Evolutionary conservation across 2,113 vertebrate genomes (phyloP).

Genomic region (Cariama cristata): DNA sequence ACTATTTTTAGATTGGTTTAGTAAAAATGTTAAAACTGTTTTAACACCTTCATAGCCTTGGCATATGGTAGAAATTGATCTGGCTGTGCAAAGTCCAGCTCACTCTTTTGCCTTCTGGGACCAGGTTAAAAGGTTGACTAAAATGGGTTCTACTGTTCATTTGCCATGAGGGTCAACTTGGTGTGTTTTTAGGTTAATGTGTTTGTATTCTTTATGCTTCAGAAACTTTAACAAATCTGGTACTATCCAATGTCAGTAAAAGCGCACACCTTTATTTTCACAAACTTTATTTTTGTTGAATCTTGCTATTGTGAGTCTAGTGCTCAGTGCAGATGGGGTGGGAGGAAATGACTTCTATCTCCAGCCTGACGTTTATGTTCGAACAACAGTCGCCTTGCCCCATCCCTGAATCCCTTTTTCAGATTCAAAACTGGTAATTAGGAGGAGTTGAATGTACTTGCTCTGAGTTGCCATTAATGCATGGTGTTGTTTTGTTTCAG

Average conservation of each 20-base stretch:
- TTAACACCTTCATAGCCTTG: not conserved
- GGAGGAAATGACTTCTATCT: not conserved
- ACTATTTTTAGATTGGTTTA: not conserved
- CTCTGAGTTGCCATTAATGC: not conserved
- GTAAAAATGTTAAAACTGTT: not conserved
- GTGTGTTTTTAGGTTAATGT: not conserved
- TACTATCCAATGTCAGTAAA: not conserved
- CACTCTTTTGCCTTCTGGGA: not conserved
- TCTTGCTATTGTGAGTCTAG: not conserved
- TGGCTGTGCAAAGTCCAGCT: not conserved
- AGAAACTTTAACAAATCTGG: not conserved
- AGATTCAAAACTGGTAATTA: not conserved
- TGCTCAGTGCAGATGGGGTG: not conserved
- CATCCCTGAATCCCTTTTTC: not conserved
- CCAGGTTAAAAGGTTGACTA: not conserved
- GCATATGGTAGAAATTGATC: not conserved
- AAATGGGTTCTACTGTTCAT: not conserved
- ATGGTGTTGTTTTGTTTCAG: conserved; percentile 67
- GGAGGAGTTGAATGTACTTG: not conserved
- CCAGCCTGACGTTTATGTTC: not conserved
- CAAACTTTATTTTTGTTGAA: not conserved
- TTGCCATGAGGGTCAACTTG: not conserved
- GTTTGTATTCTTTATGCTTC: not conserved
- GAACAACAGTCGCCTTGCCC: not conserved
- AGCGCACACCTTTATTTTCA: not conserved